Percentiles rank a stretch among this genome's conserved stretches.
phyloP scores from a whole-genome alignment of 2,797 vertebrate species.

The Microhierax caerulescens region DNA sequence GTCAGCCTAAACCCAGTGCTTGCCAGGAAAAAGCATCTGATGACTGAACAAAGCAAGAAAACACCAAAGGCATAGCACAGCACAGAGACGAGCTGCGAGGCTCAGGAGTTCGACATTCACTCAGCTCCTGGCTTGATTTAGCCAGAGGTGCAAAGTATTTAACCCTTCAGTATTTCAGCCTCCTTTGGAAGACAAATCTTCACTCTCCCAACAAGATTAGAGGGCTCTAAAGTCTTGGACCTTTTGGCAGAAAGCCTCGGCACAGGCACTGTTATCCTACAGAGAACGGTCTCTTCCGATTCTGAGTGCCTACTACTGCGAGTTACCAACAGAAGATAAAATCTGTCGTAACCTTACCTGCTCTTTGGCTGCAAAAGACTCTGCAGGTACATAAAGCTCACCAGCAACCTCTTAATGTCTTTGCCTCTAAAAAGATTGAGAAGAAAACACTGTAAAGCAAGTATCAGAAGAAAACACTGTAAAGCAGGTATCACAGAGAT shows the following conservation, averaged over 20 bases:
- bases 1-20: neutral
- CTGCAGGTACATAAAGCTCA: slow-evolving; percentile 98
- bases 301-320: neutral
- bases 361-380: slow-evolving; percentile 95
- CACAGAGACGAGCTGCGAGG: neutral
- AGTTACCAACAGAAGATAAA: neutral
- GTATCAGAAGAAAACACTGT: no score
- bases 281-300: neutral
- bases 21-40: neutral
- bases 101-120: neutral
- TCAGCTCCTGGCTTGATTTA: neutral
- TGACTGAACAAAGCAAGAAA: neutral
- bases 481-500: neutral
- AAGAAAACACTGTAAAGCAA: neutral
- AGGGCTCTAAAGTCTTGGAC: neutral
- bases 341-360: slow-evolving; percentile 77
- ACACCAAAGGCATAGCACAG: neutral
- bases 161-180: neutral
- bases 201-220: neutral
- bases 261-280: neutral
- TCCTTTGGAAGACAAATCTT: neutral
- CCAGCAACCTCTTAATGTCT: slow-evolving; percentile 94
- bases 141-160: neutral
- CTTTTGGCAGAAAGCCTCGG: neutral
- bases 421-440: slow-evolving; percentile 82